Evolutionary conservation across 2,888 invertebrate species (phyloP).

Genomic region (Steinernema scapterisci): DNA sequence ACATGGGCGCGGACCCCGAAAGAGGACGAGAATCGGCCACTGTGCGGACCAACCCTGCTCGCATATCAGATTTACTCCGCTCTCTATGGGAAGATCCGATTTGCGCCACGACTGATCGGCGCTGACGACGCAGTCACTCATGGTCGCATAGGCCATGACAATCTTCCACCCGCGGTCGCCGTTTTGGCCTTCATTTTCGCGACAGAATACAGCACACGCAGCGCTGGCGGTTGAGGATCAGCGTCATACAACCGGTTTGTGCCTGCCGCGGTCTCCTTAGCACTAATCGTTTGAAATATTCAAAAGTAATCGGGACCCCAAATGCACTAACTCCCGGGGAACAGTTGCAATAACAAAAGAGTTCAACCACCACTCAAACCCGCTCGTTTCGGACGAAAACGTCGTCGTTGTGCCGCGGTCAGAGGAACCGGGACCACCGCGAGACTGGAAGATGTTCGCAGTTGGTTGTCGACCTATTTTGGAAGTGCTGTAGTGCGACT

Average conservation of each 20-base stretch:
- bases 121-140: background rate
- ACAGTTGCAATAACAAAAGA: constrained; percentile 23
- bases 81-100: constrained; percentile 24
- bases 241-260: constrained; percentile 20
- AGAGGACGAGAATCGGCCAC: constrained; percentile 30
- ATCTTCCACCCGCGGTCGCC: constrained; percentile 9
- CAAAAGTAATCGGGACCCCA: constrained; percentile 1
- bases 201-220: constrained; percentile 9
- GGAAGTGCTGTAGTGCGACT: constrained; percentile 32
- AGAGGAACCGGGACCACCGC: constrained; percentile 22
- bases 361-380: constrained; percentile 12
- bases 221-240: constrained; percentile 22
- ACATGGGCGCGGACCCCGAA: constrained; percentile 30
- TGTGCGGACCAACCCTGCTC: constrained; percentile 19
- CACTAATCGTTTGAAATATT: constrained; percentile 17
- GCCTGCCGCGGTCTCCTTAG: constrained; percentile 24
- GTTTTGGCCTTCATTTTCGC: constrained; percentile 27
- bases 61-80: constrained; percentile 27
- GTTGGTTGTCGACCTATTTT: constrained; percentile 33
- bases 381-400: background rate
- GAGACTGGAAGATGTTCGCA: constrained; percentile 31
- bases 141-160: constrained; percentile 18
- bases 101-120: constrained; percentile 5
- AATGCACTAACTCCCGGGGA: background rate
- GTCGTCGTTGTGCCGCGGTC: constrained; percentile 4